Base-by-base conservation (phyloP, 2,888 invertebrate genomes). In the Crematogaster levior region DNA sequence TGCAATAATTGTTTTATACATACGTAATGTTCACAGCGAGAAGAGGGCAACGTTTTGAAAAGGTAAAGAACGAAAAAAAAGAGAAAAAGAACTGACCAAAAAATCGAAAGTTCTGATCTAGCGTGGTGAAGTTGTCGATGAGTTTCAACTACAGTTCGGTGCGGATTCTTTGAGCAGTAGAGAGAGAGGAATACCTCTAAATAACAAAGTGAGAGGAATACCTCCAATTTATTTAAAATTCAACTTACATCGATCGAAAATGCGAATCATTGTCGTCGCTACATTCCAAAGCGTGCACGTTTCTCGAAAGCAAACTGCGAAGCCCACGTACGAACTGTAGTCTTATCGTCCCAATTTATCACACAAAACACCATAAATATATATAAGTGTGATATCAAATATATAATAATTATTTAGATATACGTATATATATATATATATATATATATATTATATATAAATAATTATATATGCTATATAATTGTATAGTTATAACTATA, bases 1-100 rank as follows among this genome's bases (percentile, higher is more conserved):
- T 88, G 79, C 90, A 90, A 84, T 90, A 90, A 90, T 89, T 91
- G 88, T 92, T 92, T 90, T 84, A 88, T 72, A 89, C 65, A 83
- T 86, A 85, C 80, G 83, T 81, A 84, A 87, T 86, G 82, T 84
- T 84, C 79, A 74, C 70, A 53, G 70, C 79, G 81, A 24, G 37
- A 72, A 81, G 74, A 85, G 61, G 81, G 68, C 58, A 82, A 81
- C 73, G 51, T 81, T 74, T 86, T 82, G 15, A 58, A 63, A 61
- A 43, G 53, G 43, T 68, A 43, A 66, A 61, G 15, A 43, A 37
- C 40, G 9, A 58, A 75, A 70, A 82, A 40, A 27, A 68, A n/a
- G n/a, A 43, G 24, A 40, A 40, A 48, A 51, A 27, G 30, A 66
- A 53, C 66, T 21, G 1, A 30, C n/a, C 40, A 1, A 63, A 18